Evolutionary conservation across 2,888 invertebrate genomes (phyloP).

Genomic region (Drosophila helvetica): DNA sequence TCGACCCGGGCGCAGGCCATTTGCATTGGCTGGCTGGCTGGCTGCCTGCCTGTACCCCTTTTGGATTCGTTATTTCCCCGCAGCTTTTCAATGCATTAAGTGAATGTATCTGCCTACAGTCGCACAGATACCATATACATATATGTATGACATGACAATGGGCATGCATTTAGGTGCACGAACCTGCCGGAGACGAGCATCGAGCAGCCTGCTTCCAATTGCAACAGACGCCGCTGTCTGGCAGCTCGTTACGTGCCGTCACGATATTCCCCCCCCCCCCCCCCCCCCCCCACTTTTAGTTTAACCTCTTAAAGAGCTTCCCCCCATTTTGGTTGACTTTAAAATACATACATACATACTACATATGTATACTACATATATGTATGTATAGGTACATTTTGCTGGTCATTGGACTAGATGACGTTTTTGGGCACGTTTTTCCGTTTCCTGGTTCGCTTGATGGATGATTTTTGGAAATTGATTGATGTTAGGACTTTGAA

Average conservation of each 20-base stretch:
- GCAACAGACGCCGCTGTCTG: constrained; percentile 40
- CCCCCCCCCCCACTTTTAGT: constrained; percentile 5
- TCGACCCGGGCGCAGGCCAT: constrained; percentile 14
- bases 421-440: constrained; percentile 41
- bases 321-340: constrained; percentile 52
- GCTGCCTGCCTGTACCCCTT: background rate
- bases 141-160: constrained; percentile 62
- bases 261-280: constrained; percentile 16
- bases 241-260: constrained; percentile 47
- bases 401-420: constrained; percentile 38
- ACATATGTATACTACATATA: too few species aligned
- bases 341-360: background rate
- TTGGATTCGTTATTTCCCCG: constrained; percentile 44
- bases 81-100: constrained; percentile 65
- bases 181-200: constrained; percentile 10
- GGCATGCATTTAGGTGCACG: constrained; percentile 73
- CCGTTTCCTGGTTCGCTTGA: constrained; percentile 47
- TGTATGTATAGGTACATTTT: background rate
- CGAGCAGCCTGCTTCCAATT: constrained; percentile 40
- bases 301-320: constrained; percentile 52
- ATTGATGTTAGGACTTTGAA: constrained; percentile 58
- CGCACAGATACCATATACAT: background rate
- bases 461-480: constrained; percentile 61
- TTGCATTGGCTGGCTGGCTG: constrained; percentile 34
- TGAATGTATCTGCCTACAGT: constrained; percentile 53